Base-by-base conservation (phyloP, 2,113 vertebrate genomes). In the Tinamus guttatus region DNA sequence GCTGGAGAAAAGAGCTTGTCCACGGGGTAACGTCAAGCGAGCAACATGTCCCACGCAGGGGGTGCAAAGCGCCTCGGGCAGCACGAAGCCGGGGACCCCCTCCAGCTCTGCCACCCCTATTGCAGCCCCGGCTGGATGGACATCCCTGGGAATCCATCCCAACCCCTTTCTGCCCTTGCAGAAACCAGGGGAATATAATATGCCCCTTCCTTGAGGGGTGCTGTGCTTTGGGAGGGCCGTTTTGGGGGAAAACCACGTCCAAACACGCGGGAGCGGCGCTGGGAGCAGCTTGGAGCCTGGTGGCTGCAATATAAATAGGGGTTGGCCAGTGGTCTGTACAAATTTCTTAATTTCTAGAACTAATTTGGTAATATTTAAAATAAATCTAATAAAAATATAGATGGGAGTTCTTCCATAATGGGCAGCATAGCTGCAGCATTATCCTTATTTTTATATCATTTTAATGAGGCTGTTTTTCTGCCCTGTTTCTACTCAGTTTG, bases 391-490 rank as follows among this genome's bases (percentile, higher is more conserved):
- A 54, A 40, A 69, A 38, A 81, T 89, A 85, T 45, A 76, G 41
- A 64, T 6, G 41, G n/a, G 24, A 60, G 47, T 56, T 76, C 43
- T 85, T 91, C 75, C 60, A 4, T 11, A 49, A 36, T 3, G 88
- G 62, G 32, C 47, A 62, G 67, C 21, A 18, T 32, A 68, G 58
- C 67, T 83, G 30, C 63, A 56, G 40, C 74, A 27, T 43, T 80
- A 63, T 86, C 56, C 67, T 94, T 63, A 49, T 85, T 91, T 92
- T 90, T 85, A 13, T 63, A 81, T 87, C 4, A 2, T 51, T 93
- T 92, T 56, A 43, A 49, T 24, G 18, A 88, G 43, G 67, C 77
- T 83, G 63, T 24, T 86, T 94, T 95, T 89, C 77, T 38, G 73
- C n/a, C 49, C 85, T 6, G 12, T 59, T 85, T 63, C 85, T 70